Conservation (phyloP, 2,888 invertebrate genomes). For the Drosophila mulleri region DNA sequence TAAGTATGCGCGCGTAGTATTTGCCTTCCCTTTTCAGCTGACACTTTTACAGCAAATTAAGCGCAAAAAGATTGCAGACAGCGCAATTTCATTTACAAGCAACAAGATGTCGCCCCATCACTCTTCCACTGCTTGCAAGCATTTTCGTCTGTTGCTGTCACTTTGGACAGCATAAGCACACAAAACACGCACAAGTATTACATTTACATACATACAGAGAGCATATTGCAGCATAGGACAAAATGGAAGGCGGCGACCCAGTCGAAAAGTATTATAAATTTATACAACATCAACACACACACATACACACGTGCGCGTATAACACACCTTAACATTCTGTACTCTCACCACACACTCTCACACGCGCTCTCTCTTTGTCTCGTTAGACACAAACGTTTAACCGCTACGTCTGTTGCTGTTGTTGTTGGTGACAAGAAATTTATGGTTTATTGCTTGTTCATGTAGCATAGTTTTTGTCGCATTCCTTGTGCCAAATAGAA, state of each 20-base stretch:
- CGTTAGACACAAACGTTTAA: conserved; percentile 60
- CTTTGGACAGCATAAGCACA: conserved; percentile 44
- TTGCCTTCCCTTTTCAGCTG: conserved; percentile 29
- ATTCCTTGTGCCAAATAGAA: conserved; percentile 65
- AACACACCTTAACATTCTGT: conserved; percentile 49
- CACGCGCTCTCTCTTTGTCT: conserved; percentile 17
- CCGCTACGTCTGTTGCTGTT: conserved; percentile 41
- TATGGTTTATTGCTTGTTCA: conserved; percentile 81
- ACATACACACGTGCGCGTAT: conserved; percentile 31
- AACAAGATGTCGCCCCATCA: conserved; percentile 5
- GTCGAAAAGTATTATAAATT: conserved; percentile 69
- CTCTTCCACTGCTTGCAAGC: neutral
- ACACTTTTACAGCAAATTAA: conserved; percentile 57
- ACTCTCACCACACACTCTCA: conserved; percentile 6
- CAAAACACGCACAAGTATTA: conserved; percentile 6
- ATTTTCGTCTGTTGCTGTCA: conserved; percentile 49
- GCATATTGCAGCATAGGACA: conserved; percentile 51
- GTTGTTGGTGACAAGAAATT: conserved; percentile 71
- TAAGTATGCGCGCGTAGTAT: conserved; percentile 12
- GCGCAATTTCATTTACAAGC: conserved; percentile 54
- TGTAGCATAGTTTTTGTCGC: conserved; percentile 77
- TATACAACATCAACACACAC: conserved; percentile 45
- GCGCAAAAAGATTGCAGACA: conserved; percentile 59
- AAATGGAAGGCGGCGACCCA: conserved; percentile 22
- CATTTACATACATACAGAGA: conserved; percentile 39